Base-by-base conservation (phyloP, 2,888 invertebrate genomes). In the Troilus luridus region DNA sequence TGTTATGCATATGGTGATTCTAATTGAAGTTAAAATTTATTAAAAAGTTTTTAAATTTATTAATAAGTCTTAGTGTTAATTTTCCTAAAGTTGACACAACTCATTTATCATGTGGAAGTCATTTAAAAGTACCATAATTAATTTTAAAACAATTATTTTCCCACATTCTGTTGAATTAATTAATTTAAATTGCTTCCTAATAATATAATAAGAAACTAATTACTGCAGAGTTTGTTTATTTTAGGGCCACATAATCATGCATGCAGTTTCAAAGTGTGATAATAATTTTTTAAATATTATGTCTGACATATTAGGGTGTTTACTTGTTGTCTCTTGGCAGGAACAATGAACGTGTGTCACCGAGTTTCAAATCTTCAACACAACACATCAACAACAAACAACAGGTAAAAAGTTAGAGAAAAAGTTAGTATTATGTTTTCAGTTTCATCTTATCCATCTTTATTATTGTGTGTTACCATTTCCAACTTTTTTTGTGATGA, bases 241-340 rank as follows among this genome's bases (percentile, higher is more conserved):
- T 90, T 58, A 90, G 58, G 90, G 56, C 77, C 72, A 62, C 85
- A 67, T 88, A 88, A 91, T 90, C 54, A 81, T 88, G 88, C 67
- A 91, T 91, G 88, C 64, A 88, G 27, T 64, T 64, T 91, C 21
- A 64, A 91, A 67, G 64, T 88, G 91, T 88, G 64, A 67, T 91
- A 58, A 88, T 62, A 67, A 85, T 64, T 67, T 60, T 60, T 11
- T 64, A 88, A 91, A 88, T 67, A 88, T 62, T 41, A 91, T 88
- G 59, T 91, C 77, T 91, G 64, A 58, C 59, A 88, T 64, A 91
- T 90, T 90, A 91, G 90, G 91, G 89, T 92, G 91, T 92, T 91
- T 85, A 92, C 91, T 91, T 92, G 89, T 92, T 92, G 90, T 92
- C 90, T 92, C 92, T 92, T 92, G 92, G 91, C 92, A 92, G 92